A percentile compares a stretch with the other conserved stretches of the same genome.
phyloP scores from a whole-genome alignment of 2,113 vertebrate genomes.

The Platysternon megacephalum region DNA sequence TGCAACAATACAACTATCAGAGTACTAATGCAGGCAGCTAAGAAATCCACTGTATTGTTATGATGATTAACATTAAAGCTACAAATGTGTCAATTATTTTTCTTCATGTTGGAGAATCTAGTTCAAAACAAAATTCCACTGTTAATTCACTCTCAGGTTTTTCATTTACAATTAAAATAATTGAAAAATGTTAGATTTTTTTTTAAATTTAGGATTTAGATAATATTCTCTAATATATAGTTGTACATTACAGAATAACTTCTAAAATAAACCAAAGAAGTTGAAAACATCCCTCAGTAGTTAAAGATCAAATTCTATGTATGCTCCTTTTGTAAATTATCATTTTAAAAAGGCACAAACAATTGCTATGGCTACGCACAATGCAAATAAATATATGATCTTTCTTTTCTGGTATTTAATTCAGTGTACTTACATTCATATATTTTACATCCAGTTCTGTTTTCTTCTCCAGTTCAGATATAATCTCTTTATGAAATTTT shows the following conservation, averaged over 20 bases:
- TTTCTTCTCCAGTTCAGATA: constrained; percentile 94
- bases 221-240: background rate
- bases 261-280: background rate
- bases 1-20: background rate
- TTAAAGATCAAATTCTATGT: background rate
- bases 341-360: background rate
- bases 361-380: background rate
- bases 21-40: background rate
- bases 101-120: background rate
- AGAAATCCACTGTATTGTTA: too few species aligned
- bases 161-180: background rate
- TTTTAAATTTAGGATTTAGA: background rate
- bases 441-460: constrained; percentile 97
- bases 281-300: background rate
- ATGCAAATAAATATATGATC: background rate
- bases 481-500: constrained; percentile 93
- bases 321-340: background rate
- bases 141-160: background rate
- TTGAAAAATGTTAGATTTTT: background rate
- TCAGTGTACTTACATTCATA: constrained; percentile 89
- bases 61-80: background rate
- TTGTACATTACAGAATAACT: background rate
- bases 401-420: background rate
- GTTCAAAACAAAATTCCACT: background rate
- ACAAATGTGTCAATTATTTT: background rate